Conservation (phyloP, 2,113 vertebrate species). For the Manacus vitellinus region DNA sequence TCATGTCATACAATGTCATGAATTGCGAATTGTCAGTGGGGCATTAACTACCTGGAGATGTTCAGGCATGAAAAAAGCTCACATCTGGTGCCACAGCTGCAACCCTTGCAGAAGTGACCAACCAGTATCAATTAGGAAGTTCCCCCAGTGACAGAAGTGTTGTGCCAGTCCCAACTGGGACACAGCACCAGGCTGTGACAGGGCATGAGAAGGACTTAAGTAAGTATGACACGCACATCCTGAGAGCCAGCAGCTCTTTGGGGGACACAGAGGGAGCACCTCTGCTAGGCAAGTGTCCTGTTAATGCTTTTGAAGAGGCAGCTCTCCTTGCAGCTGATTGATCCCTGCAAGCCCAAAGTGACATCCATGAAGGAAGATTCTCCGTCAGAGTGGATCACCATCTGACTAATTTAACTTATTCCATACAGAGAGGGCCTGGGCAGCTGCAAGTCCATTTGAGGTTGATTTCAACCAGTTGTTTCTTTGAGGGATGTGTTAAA, state of each 20-base stretch:
- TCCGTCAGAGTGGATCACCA: neutral
- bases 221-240: rapidly evolving
- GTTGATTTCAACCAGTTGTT: neutral
- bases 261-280: neutral
- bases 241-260: neutral
- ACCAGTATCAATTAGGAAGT: neutral
- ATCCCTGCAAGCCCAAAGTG: neutral
- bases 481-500: neutral
- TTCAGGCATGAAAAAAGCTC: neutral
- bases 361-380: neutral
- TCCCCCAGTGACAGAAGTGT: neutral
- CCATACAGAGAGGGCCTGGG: neutral
- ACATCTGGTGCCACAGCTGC: neutral
- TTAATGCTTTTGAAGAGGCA: neutral
- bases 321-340: neutral
- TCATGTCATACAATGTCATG: neutral
- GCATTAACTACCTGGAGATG: neutral
- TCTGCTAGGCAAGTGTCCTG: neutral
- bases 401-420: neutral
- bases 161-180: neutral
- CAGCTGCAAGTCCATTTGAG: neutral
- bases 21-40: neutral
- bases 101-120: neutral
- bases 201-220: neutral
- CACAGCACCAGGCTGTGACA: rapidly evolving